These are phyloP conservation scores for Clarias magur DNA, from an alignment of 2,113 vertebrate species.

Conservation along the genomic window DNA sequence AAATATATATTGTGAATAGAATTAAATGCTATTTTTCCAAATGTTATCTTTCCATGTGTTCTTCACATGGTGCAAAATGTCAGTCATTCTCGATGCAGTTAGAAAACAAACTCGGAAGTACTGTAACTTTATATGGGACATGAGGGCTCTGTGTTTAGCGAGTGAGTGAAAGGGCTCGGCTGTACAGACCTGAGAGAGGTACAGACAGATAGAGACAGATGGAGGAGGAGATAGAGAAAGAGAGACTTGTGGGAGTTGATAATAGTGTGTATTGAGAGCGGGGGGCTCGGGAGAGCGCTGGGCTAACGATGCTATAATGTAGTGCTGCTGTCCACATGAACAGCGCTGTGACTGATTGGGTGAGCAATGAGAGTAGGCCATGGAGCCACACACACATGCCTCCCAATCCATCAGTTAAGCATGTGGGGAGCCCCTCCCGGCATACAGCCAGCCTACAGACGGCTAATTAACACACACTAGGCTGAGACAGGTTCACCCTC, in stretches of 20 bases:
- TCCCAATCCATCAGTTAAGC: slow-evolving; percentile 56
- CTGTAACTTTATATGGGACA: slow-evolving; percentile 49
- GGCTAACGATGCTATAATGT: slow-evolving; percentile 58
- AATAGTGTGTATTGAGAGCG: slow-evolving; percentile 48
- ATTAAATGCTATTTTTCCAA: background rate
- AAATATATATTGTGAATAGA: background rate
- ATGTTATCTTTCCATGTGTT: background rate
- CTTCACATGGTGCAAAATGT: background rate
- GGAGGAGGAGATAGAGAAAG: slow-evolving; percentile 5
- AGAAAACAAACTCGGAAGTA: background rate
- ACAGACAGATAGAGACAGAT: slow-evolving; percentile 35
- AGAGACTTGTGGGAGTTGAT: slow-evolving; percentile 48
- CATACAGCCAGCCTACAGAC: slow-evolving; percentile 22
- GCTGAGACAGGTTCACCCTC: slow-evolving; percentile 9
- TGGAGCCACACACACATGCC: slow-evolving; percentile 41
- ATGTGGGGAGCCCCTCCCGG: slow-evolving; percentile 26
- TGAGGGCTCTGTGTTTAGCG: slow-evolving; percentile 12
- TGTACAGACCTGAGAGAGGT: slow-evolving; percentile 14
- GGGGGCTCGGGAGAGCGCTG: slow-evolving; percentile 34
- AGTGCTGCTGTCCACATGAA: slow-evolving; percentile 53
- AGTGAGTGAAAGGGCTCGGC: background rate
- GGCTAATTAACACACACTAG: slow-evolving; percentile 46
- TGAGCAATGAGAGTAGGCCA: slow-evolving; percentile 43
- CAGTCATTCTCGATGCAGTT: background rate
- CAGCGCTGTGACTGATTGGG: slow-evolving; percentile 50